Percentiles rank a stretch among this genome's conserved stretches.
These are phyloP conservation scores for Lota lota DNA, from an alignment of 2,113 vertebrate genomes.

Conservation along the genomic window DNA sequence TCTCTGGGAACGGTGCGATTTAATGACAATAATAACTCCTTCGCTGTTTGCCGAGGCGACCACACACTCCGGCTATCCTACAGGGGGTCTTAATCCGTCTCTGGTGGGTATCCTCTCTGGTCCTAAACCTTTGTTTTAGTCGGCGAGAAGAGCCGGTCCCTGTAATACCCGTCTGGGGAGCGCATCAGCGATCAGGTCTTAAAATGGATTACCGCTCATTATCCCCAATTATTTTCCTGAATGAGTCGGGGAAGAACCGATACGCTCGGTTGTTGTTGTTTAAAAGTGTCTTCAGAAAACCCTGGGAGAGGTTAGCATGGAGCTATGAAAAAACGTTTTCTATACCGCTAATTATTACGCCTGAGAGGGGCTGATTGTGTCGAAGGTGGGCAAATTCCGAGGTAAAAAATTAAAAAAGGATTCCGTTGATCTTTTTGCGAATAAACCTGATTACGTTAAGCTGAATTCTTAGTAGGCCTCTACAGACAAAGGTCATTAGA, in stretches of 20 bases:
- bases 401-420: too few species aligned
- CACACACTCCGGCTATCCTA: constrained; percentile 8
- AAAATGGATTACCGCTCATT: constrained; percentile 67
- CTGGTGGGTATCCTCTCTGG: neutral
- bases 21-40: neutral
- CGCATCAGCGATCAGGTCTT: constrained; percentile 31
- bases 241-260: constrained; percentile 31
- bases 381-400: constrained; percentile 18
- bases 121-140: constrained; percentile 14
- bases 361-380: constrained; percentile 21
- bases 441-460: too few species aligned
- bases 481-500: too few species aligned
- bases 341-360: constrained; percentile 48
- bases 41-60: neutral
- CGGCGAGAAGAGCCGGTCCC: constrained; percentile 13
- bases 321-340: neutral
- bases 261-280: constrained; percentile 31
- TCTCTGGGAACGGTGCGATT: too few species aligned
- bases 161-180: constrained; percentile 37
- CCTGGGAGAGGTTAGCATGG: constrained; percentile 27
- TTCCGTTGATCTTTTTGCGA: too few species aligned
- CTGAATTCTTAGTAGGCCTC: too few species aligned
- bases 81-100: constrained; percentile 5
- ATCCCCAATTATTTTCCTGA: constrained; percentile 58
- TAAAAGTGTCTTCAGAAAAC: constrained; percentile 38